Evolutionary conservation across 2,113 vertebrate species (phyloP).

Genomic region (Psephotus haematonotus): DNA sequence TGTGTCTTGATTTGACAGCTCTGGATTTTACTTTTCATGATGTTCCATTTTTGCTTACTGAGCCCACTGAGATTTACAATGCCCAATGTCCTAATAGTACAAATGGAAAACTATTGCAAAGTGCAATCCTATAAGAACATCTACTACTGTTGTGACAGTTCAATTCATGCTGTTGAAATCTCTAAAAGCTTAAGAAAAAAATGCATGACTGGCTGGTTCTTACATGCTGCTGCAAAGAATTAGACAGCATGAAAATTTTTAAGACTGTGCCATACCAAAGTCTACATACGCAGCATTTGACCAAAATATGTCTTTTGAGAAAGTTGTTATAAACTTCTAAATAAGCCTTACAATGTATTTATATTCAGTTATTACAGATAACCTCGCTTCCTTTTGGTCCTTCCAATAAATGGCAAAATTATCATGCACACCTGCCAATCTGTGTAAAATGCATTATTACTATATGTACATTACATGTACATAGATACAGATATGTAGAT

Average conservation of each 20-base stretch:
- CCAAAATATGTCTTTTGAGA: neutral
- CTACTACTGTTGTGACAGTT: neutral
- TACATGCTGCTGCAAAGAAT: neutral
- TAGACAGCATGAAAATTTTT: neutral
- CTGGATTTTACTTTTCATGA: neutral
- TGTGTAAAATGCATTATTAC: neutral
- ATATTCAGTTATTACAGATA: neutral
- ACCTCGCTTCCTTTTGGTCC: neutral
- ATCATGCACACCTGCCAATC: neutral
- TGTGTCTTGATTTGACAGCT: neutral
- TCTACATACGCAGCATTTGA: neutral
- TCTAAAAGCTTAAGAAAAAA: neutral
- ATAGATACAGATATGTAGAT: neutral
- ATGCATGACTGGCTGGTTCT: neutral
- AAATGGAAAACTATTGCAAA: neutral
- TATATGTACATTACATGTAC: rapidly evolving
- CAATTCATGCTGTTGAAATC: neutral
- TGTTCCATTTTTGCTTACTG: neutral
- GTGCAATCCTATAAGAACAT: neutral
- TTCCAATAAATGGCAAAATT: neutral
- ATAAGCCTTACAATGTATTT: neutral
- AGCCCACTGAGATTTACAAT: neutral
- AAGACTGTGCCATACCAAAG: neutral
- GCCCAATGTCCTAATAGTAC: neutral
- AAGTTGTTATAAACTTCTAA: neutral